Conservation (phyloP, 2,113 vertebrate species). For the Benthochromis sp. region DNA sequence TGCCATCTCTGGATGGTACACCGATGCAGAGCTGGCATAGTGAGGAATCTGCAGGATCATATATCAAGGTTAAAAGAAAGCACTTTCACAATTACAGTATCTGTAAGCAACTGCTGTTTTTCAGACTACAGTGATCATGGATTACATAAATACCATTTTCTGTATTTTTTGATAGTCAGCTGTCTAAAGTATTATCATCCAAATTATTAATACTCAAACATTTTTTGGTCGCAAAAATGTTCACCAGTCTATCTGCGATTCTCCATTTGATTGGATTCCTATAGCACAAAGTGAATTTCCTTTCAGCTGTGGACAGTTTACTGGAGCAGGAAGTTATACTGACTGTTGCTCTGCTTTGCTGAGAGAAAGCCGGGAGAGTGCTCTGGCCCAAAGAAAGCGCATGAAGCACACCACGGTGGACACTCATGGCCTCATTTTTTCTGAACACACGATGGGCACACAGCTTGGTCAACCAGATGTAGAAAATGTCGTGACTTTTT, state of each 20-base stretch:
- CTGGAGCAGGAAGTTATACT: background rate
- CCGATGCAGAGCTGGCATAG: conserved; percentile 43
- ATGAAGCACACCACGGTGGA: conserved; percentile 66
- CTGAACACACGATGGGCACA: conserved; percentile 79
- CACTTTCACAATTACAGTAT: background rate
- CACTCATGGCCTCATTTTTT: conserved; percentile 64
- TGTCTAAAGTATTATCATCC: background rate
- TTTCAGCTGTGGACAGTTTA: background rate
- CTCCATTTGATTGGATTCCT: background rate
- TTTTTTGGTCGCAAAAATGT: background rate
- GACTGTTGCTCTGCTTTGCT: conserved; percentile 49
- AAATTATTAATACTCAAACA: background rate
- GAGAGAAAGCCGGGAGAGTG: conserved; percentile 38
- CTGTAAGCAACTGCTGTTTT: background rate
- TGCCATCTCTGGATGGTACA: conserved; percentile 4
- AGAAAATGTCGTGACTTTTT: conserved; percentile 82
- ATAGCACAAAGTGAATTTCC: background rate
- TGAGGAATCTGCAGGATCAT: conserved; percentile 4
- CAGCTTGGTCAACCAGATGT: conserved; percentile 87
- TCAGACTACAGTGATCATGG: background rate
- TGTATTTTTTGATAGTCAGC: background rate
- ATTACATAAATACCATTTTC: background rate
- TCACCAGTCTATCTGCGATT: background rate
- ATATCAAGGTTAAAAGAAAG: background rate
- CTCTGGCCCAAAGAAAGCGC: conserved; percentile 48